These are phyloP conservation scores for Cheilosia impressa DNA, from an alignment of 2,888 invertebrate species.

Conservation along the genomic window DNA sequence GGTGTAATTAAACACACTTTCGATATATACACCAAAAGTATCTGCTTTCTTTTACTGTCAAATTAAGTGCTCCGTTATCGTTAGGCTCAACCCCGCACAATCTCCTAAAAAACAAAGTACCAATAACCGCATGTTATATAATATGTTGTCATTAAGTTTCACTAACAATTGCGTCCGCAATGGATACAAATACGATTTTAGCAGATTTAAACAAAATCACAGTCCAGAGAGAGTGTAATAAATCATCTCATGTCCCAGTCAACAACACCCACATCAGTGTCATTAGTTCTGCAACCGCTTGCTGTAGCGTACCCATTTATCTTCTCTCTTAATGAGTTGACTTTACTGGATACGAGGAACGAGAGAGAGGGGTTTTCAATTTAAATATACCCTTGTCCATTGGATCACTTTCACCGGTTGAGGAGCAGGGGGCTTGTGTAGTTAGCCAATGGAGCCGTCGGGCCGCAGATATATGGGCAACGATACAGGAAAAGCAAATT, in stretches of 20 bases:
- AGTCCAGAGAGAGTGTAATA: slow-evolving; percentile 16
- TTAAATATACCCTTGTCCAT: slow-evolving; percentile 4
- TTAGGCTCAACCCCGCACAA: not conserved
- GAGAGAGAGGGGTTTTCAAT: slow-evolving; percentile 1
- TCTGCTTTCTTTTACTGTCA: no score
- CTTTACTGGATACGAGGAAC: not conserved
- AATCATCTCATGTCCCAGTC: slow-evolving; percentile 23
- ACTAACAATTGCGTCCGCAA: slow-evolving; percentile 4
- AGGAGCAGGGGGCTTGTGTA: no score
- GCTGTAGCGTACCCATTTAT: not conserved
- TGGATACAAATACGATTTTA: slow-evolving; percentile 14
- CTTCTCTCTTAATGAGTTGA: slow-evolving; percentile 19
- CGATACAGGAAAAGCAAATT: no score
- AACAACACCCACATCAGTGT: slow-evolving; percentile 38
- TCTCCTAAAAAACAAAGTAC: not conserved
- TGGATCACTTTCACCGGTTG: not conserved
- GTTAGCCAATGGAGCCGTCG: no score
- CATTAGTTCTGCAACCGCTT: slow-evolving; percentile 26
- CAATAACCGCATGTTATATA: slow-evolving; percentile 1
- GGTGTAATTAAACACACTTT: no score
- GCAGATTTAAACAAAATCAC: not conserved
- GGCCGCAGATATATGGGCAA: no score
- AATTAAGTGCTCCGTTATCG: no score
- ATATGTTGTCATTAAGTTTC: slow-evolving; percentile 9
- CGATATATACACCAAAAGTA: no score